Evolutionary conservation across 2,888 invertebrate genomes (phyloP), one percentile per base, ranked within the genome.

Genomic region (Zeuzera pyrina): DNA sequence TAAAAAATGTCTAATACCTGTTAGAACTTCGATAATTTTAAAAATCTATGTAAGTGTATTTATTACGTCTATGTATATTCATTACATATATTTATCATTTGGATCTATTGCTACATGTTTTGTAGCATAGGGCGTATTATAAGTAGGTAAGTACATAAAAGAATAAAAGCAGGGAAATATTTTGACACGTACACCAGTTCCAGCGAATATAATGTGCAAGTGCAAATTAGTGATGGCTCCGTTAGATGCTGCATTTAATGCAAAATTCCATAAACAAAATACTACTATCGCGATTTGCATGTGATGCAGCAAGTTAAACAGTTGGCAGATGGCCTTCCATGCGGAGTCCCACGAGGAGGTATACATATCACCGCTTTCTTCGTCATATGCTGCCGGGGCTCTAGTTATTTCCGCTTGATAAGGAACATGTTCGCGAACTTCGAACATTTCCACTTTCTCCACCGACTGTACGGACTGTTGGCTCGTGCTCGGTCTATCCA

Each of bases 231-330:
- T 77, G 45, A 81, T 68, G 12, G 66, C 43, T 34, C 83, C 83
- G 34, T 78, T 70, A 0, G 76, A 61, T 7, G 58, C 57, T 1
- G 70, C 64, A 4, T 66, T 78, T 33, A 84, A 45, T 6, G 81
- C 81, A 38, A 79, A 78, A 37, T 70, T 64, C 81, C 81, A 84
- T 27, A 81, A 33, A 35, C 66, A 69, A 43, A 74, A 83, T 42
- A 79, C 74, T 3, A 84, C 76, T 31, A 84, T 73, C 1, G 81
- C 79, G 1, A 81, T 57, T 38, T 72, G 69, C 73, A 79, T 77
- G 36, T 84, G 84, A 34, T 83, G 81, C 7, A 83, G 45, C 2
- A 84, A 50, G 40, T 84, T 84, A 41, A 78, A 52, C 4, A 84
- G 54, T 43, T 78, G 78, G 35, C 79, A 83, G 33, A 83, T 70